Evolutionary conservation across 2,888 invertebrate species (phyloP).

Genomic region (Leucophenga montana): DNA sequence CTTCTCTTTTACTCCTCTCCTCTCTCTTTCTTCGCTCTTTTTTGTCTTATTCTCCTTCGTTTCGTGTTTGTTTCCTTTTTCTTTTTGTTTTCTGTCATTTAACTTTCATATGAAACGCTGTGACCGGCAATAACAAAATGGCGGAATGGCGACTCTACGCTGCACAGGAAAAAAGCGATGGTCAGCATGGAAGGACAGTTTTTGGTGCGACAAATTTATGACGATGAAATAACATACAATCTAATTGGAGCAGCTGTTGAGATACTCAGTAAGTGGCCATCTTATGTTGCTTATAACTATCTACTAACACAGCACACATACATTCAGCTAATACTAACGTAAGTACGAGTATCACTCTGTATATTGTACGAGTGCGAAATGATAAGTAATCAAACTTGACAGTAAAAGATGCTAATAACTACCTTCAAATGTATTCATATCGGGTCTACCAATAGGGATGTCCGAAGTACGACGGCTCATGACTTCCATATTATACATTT

Average conservation of each 20-base stretch:
- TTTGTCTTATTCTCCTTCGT: slow-evolving; percentile 24
- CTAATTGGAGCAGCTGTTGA: slow-evolving; percentile 93
- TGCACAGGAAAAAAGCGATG: slow-evolving; percentile 88
- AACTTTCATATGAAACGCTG: slow-evolving; percentile 34
- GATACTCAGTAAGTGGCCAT: slow-evolving; percentile 83
- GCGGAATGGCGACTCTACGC: slow-evolving; percentile 24
- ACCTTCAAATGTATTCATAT: too few relatives aligned
- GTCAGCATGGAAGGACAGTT: slow-evolving; percentile 96
- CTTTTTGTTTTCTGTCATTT: slow-evolving; percentile 31
- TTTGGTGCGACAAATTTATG: slow-evolving; percentile 93
- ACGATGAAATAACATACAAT: slow-evolving; percentile 95
- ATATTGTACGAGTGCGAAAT: too few relatives aligned
- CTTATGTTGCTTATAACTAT: neutral
- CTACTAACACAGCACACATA: neutral
- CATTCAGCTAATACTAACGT: neutral
- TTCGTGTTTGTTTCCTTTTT: slow-evolving; percentile 17
- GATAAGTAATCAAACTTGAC: too few relatives aligned
- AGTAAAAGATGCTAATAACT: too few relatives aligned
- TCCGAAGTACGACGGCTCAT: too few relatives aligned
- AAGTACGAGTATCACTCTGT: neutral
- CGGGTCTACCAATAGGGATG: too few relatives aligned
- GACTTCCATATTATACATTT: too few relatives aligned
- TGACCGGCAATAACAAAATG: slow-evolving; percentile 26
- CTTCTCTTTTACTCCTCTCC: slow-evolving; percentile 35
- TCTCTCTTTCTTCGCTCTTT: neutral